Percentiles rank a stretch among this genome's conserved stretches.
Evolutionary conservation across 2,888 invertebrate genomes (phyloP).

Genomic region (Drosophila algonquin): DNA sequence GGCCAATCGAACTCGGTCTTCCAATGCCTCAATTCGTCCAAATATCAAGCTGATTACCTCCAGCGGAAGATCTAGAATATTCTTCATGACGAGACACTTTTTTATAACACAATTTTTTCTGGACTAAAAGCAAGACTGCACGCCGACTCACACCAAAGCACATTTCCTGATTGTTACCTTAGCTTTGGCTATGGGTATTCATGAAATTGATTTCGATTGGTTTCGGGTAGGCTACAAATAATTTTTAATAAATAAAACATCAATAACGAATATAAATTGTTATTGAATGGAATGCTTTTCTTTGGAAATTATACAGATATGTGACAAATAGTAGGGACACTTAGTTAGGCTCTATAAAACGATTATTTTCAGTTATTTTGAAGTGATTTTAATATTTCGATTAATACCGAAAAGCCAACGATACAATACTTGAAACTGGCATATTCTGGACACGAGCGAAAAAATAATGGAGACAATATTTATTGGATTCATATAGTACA

Average conservation of each 20-base stretch:
- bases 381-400: too few species aligned
- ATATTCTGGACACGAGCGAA: too few species aligned
- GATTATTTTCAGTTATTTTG: too few species aligned
- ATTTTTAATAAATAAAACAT: neutral
- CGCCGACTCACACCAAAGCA: neutral
- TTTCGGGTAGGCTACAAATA: too few species aligned
- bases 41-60: neutral
- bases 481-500: too few species aligned
- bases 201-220: neutral
- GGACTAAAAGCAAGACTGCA: neutral
- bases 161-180: neutral
- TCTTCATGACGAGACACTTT: fast-evolving
- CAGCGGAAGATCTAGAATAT: neutral
- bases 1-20: neutral
- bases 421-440: too few species aligned
- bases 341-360: too few species aligned
- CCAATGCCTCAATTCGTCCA: neutral
- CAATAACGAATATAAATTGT: neutral
- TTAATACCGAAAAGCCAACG: too few species aligned
- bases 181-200: neutral
- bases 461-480: too few species aligned
- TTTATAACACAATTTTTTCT: neutral
- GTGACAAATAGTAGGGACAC: too few species aligned
- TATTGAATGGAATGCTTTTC: too few species aligned
- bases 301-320: too few species aligned